Percentiles rank a stretch among this genome's conserved stretches.
phyloP scores from a whole-genome alignment of 2,888 invertebrate species.

The Escarpia spicata region DNA sequence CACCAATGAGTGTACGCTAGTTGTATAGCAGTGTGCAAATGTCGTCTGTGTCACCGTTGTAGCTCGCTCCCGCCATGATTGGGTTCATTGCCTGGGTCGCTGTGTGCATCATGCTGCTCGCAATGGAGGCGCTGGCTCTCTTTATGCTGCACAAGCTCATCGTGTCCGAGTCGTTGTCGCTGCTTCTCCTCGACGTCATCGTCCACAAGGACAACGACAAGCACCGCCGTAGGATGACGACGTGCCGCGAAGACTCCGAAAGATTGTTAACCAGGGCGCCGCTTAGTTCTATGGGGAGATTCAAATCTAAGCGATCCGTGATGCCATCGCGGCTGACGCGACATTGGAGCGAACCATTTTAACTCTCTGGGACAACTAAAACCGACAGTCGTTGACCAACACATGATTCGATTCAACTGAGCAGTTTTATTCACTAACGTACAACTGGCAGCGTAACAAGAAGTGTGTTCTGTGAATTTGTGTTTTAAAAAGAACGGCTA shows the following conservation, averaged over 20 bases:
- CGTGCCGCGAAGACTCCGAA: neutral
- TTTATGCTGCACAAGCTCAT: neutral
- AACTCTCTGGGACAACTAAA: neutral
- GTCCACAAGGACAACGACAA: neutral
- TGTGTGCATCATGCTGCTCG: neutral
- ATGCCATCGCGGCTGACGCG: too few relatives aligned
- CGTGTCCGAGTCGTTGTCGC: neutral
- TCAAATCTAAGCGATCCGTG: neutral
- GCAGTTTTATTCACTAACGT: neutral
- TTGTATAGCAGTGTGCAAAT: neutral
- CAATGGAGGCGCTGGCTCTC: neutral
- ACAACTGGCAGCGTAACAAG: neutral
- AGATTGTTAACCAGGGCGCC: neutral
- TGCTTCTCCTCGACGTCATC: neutral
- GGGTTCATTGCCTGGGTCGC: neutral
- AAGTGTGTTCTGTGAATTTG: neutral
- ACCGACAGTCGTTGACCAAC: neutral
- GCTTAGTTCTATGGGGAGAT: neutral
- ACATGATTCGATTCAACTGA: neutral
- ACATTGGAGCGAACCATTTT: too few relatives aligned
- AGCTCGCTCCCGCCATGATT: neutral
- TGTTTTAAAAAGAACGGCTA: too few relatives aligned
- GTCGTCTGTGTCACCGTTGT: neutral
- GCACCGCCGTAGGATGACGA: neutral
- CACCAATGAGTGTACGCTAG: too few relatives aligned